Conservation (phyloP, 2,888 invertebrate genomes). For the Limnephilus rhombicus region DNA sequence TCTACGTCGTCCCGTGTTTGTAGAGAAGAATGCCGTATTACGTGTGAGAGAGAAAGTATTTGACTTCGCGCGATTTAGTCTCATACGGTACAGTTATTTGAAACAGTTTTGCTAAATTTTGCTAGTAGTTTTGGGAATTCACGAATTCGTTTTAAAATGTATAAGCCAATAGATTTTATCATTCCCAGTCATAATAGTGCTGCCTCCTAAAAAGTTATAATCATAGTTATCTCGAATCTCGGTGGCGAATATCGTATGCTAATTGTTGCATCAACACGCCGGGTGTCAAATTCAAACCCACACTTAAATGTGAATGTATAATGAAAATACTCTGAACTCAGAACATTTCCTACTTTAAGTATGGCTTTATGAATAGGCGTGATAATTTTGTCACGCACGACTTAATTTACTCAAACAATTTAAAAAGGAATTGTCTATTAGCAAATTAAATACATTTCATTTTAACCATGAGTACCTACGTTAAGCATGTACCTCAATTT, state of each 20-base stretch:
- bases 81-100: too few relatives aligned
- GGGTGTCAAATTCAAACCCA: conserved; percentile 1
- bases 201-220: not conserved
- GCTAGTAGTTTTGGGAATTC: too few relatives aligned
- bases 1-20: too few relatives aligned
- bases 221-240: not conserved
- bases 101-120: too few relatives aligned
- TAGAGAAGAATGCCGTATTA: too few relatives aligned
- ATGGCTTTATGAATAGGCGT: not conserved
- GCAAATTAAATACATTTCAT: not conserved
- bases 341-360: not conserved
- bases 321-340: not conserved
- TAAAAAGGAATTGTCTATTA: not conserved
- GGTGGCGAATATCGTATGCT: conserved; percentile 3
- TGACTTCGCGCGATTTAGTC: too few relatives aligned
- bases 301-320: conserved; percentile 2
- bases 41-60: too few relatives aligned
- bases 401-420: not conserved
- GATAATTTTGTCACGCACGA: not conserved
- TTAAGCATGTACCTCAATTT: too few relatives aligned
- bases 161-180: not conserved
- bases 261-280: conserved; percentile 26
- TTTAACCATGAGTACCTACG: not conserved
- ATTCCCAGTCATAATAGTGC: not conserved
- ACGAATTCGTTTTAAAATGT: not conserved